Evolutionary conservation across 2,797 vertebrate species (phyloP).

Genomic region (Semaprochilodus insignis): DNA sequence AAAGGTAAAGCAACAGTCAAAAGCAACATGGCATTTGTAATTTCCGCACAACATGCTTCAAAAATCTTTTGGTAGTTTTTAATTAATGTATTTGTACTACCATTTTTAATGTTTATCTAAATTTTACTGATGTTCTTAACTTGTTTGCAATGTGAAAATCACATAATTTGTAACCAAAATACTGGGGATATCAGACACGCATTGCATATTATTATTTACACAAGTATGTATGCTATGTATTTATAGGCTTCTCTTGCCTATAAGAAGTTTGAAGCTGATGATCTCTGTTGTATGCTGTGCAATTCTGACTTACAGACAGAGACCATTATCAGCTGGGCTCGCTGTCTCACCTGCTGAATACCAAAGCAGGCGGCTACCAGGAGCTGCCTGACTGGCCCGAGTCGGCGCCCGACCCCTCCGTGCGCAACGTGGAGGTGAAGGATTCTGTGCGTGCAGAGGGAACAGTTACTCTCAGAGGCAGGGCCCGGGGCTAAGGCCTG

Average conservation of each 20-base stretch:
- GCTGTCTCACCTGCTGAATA: constrained; percentile 94
- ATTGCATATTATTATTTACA: background rate
- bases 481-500: constrained; percentile 66
- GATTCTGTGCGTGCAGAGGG: constrained; percentile 87
- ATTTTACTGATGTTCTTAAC: background rate
- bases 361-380: constrained; percentile 97
- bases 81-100: no score
- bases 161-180: background rate
- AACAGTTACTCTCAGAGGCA: constrained; percentile 84
- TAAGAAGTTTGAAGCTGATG: background rate
- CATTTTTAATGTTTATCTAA: constrained; percentile 8
- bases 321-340: constrained; percentile 99
- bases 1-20: constrained; percentile 83
- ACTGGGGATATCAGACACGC: background rate
- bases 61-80: background rate
- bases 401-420: constrained; percentile 93
- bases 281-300: background rate
- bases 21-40: background rate
- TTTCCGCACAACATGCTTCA: background rate
- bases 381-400: constrained; percentile 97
- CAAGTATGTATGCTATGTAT: background rate
- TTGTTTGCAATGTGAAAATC: no score
- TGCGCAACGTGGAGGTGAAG: constrained; percentile 99
- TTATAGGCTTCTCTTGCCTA: background rate
- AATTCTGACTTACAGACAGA: constrained; percentile 80